These are phyloP conservation scores for Pentalonia nigronervosa DNA, from an alignment of 1,140 invertebrate species.

Conservation along the genomic window DNA sequence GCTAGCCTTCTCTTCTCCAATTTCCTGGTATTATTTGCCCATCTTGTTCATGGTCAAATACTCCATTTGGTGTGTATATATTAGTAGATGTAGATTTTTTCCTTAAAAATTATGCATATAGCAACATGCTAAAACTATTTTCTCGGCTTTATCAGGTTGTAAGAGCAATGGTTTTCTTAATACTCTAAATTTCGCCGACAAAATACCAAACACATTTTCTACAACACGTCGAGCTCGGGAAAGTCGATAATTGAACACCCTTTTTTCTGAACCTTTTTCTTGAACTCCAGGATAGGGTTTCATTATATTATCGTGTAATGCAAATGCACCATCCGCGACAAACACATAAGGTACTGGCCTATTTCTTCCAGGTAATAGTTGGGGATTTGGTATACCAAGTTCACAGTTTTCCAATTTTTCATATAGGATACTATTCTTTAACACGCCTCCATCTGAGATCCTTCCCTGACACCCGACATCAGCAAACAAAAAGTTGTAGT, in stretches of 20 bases:
- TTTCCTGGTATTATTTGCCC: no score
- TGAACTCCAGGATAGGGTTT: no score
- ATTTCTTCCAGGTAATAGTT: not conserved
- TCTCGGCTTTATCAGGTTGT: constrained; percentile 36
- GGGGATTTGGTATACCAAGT: constrained; percentile 39
- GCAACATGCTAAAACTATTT: constrained; percentile 51
- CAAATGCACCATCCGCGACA: constrained; percentile 67
- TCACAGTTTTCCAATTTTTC: constrained; percentile 59
- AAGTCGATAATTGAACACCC: no score
- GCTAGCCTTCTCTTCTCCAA: no score
- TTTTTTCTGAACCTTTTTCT: no score
- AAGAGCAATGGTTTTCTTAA: constrained; percentile 56
- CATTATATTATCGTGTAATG: constrained; percentile 62
- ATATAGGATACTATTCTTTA: constrained; percentile 59
- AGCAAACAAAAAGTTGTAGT: constrained; percentile 60
- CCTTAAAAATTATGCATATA: constrained; percentile 51
- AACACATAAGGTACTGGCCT: constrained; percentile 60
- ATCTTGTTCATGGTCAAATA: no score
- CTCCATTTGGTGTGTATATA: no score
- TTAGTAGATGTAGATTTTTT: not conserved
- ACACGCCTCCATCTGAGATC: constrained; percentile 64
- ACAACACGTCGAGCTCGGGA: no score
- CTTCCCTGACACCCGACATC: constrained; percentile 60
- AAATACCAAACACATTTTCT: no score
- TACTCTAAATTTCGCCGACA: no score